Conservation (phyloP, 2,113 vertebrate genomes). For the Pseudonaja textilis region DNA sequence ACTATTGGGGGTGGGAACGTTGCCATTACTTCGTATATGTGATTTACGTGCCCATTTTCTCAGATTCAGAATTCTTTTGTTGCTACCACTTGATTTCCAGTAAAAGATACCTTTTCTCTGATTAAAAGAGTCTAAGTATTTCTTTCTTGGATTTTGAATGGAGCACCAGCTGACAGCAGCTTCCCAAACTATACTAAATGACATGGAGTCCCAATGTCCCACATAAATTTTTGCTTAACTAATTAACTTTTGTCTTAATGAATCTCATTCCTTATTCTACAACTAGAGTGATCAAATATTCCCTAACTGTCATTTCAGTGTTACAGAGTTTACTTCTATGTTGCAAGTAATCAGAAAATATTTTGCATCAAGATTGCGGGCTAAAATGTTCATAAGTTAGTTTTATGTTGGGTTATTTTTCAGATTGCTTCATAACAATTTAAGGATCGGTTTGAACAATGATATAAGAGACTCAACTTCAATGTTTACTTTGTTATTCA, state of each 20-base stretch:
- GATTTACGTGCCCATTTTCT: too few relatives aligned
- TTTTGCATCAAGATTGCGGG: not conserved
- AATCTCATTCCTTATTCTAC: slow-evolving; percentile 65
- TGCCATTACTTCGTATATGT: too few relatives aligned
- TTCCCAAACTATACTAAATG: slow-evolving; percentile 64
- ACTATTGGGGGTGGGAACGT: too few relatives aligned
- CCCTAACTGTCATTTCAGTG: slow-evolving; percentile 60
- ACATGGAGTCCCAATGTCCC: slow-evolving; percentile 64
- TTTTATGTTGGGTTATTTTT: not conserved
- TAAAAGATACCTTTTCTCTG: too few relatives aligned
- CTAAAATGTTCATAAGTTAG: not conserved
- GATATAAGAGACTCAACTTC: not conserved
- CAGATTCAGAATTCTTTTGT: too few relatives aligned
- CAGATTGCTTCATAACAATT: accelerated
- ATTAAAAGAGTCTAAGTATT: too few relatives aligned
- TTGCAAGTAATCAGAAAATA: slow-evolving; percentile 41
- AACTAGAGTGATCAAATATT: slow-evolving; percentile 53
- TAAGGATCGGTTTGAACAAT: not conserved
- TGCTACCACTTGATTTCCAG: too few relatives aligned
- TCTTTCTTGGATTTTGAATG: too few relatives aligned
- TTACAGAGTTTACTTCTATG: slow-evolving; percentile 49
- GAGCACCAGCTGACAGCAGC: not conserved
- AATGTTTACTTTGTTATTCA: not conserved
- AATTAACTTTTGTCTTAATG: slow-evolving; percentile 76
- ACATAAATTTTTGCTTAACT: slow-evolving; percentile 68